Conservation (phyloP, 2,113 vertebrate genomes). For the Sinocyclocheilus anophthalmus region DNA sequence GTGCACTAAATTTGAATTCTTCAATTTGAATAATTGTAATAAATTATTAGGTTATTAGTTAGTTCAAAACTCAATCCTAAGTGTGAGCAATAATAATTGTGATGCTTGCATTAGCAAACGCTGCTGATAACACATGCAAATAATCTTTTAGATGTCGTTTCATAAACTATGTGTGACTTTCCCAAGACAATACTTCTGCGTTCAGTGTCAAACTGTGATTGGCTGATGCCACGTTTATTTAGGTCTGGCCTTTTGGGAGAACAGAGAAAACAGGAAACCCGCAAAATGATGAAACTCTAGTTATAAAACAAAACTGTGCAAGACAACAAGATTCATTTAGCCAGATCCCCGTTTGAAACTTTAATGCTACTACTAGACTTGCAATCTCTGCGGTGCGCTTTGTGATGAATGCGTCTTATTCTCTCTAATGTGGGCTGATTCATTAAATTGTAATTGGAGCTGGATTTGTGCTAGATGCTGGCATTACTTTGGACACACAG, state of each 20-base stretch:
- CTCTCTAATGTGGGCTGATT: slow-evolving; percentile 43
- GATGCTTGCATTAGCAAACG: background rate
- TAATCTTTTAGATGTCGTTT: background rate
- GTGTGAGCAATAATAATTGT: background rate
- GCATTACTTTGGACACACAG: slow-evolving; percentile 47
- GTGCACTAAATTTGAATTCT: background rate
- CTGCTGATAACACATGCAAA: background rate
- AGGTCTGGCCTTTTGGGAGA: slow-evolving; percentile 12
- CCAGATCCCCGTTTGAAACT: background rate
- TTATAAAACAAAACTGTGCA: background rate
- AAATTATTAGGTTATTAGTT: background rate
- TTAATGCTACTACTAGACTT: background rate
- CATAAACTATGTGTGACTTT: background rate
- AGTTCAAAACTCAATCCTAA: background rate
- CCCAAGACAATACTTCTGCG: background rate
- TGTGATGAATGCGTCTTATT: slow-evolving; percentile 51
- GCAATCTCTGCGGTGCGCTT: background rate
- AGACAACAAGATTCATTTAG: slow-evolving; percentile 1
- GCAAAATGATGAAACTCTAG: background rate
- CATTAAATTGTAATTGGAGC: slow-evolving; percentile 52
- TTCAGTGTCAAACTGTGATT: background rate
- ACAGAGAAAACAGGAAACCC: background rate
- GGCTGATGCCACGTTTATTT: slow-evolving; percentile 2
- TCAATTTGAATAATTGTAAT: background rate
- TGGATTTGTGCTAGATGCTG: slow-evolving; percentile 36